Base-by-base conservation (phyloP, 2,888 invertebrate genomes). In the Mythimna vitellina region DNA sequence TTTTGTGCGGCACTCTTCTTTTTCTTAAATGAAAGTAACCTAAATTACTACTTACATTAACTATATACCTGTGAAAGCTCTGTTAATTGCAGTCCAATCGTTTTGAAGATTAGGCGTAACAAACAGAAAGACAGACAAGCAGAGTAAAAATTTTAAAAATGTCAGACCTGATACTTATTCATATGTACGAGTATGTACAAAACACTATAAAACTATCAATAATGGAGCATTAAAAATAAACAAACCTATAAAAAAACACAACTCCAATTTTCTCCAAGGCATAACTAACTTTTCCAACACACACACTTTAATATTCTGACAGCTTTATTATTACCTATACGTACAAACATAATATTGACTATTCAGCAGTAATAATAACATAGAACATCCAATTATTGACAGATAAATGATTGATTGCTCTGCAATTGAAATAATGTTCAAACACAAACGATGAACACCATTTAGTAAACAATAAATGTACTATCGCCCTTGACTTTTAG, bases 401-500 rank as follows among this genome's bases (percentile, higher is more conserved):
- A 85, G 86, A 76, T 80, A 84, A 83, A 89, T 87, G 84, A 89
- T 87, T 76, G 82, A 89, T 88, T 70, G 82, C 82, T 76, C 70
- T 80, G 80, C 82, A 81, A 82, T 79, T 84, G 73, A 82, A 80
- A 80, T 70, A 65, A 68, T 65, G 58, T 79, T 82, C 79, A 70
- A 76, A 76, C 71, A 77, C 73, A 65, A 81, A 71, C 8, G 67
- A 64, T 53, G 65, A 63, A 82, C 84, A 84, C 77, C 81, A 80
- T 88, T 90, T 88, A 81, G 88, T 91, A 90, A 93, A 94, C 93
- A 94, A 94, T 92, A 78, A 90, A 83, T 83, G 79, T 78, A 88
- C 83, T 78, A 83, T 38, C 82, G 84, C 87, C 94, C 95, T 94
- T 95, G 95, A 93, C 93, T 93, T 94, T 93, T 51, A 69, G 65